Evolutionary conservation across 2,797 vertebrate species (phyloP).

Genomic region (Taenioides sp.): DNA sequence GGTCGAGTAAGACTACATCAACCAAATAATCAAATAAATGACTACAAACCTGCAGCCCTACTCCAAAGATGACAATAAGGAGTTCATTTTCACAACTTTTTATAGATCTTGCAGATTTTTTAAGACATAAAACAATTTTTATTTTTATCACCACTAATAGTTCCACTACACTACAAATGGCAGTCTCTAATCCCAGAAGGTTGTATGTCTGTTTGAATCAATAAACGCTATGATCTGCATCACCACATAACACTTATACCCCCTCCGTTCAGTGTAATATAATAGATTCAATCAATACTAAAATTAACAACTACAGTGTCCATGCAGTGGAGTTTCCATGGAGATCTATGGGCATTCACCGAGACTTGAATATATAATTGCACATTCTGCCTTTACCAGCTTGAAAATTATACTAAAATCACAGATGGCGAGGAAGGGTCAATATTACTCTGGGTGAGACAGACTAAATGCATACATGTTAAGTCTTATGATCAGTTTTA

Average conservation of each 20-base stretch:
- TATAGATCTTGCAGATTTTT: not conserved
- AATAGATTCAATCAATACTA: constrained; percentile 3
- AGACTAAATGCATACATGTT: no score
- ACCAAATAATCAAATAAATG: no score
- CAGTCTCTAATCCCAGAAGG: not conserved
- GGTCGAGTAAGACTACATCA: no score
- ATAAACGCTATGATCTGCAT: constrained; percentile 9
- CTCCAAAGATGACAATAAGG: not conserved
- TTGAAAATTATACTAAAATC: not conserved
- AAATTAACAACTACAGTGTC: not conserved
- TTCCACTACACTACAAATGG: not conserved
- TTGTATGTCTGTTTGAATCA: not conserved
- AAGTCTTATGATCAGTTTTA: not conserved
- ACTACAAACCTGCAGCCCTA: no score
- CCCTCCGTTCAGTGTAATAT: not conserved
- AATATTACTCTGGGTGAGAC: not conserved
- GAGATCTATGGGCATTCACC: not conserved
- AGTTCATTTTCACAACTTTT: not conserved
- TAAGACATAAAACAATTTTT: not conserved
- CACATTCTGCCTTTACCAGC: not conserved
- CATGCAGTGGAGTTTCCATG: not conserved
- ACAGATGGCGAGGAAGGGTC: not conserved
- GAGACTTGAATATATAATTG: not conserved
- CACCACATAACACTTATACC: not conserved
- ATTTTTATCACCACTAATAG: not conserved